These are phyloP conservation scores for Trogon melanurus DNA, from an alignment of 2,113 vertebrate genomes.

Conservation along the genomic window DNA sequence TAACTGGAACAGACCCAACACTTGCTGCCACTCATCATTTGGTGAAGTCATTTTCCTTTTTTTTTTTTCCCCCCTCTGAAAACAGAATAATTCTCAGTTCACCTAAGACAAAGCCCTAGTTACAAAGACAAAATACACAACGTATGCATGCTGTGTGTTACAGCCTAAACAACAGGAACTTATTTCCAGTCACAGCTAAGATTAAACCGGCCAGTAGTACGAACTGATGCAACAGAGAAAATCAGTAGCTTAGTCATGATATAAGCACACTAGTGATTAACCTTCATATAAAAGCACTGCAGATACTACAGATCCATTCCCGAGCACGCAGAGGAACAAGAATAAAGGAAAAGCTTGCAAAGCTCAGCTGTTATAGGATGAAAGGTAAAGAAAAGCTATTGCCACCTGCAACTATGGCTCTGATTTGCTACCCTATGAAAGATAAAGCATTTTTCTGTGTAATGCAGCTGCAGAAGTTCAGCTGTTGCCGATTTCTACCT, in stretches of 20 bases:
- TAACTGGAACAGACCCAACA: constrained; percentile 42
- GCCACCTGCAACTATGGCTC: background rate
- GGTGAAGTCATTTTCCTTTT: background rate
- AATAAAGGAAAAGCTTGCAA: background rate
- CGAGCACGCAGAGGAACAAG: background rate
- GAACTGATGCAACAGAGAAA: background rate
- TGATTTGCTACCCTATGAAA: background rate
- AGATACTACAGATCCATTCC: background rate
- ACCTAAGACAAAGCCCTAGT: background rate
- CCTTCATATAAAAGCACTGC: background rate
- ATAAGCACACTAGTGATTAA: background rate
- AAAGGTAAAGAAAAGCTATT: background rate
- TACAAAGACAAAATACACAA: background rate
- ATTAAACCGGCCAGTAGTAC: background rate
- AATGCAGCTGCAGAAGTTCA: background rate
- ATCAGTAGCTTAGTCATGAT: background rate
- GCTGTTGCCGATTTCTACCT: background rate
- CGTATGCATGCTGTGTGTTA: background rate
- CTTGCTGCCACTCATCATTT: constrained; percentile 2
- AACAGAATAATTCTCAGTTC: background rate
- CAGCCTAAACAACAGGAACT: background rate
- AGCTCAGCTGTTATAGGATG: background rate
- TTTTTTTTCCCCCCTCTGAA: background rate
- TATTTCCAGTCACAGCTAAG: background rate
- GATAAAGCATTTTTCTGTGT: background rate